A percentile compares a stretch with the other conserved stretches of the same genome.
Conservation (phyloP, 2,113 vertebrate species). For the Aleadryas rufinucha region DNA sequence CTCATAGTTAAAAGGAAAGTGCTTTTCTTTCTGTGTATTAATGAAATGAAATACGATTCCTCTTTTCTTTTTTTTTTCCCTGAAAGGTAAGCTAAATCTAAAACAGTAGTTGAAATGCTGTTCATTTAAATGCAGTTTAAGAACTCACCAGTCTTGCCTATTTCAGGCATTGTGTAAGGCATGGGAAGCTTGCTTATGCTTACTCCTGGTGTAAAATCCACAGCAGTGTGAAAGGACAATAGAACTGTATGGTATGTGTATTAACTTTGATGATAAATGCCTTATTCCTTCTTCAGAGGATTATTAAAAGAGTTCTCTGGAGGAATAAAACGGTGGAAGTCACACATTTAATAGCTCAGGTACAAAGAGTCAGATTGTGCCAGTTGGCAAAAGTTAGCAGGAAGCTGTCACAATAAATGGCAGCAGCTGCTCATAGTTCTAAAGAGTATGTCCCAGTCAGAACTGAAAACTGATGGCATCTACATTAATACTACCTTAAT, state of each 20-base stretch:
- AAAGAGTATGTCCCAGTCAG: slow-evolving; percentile 99
- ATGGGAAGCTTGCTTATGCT: slow-evolving; percentile 5
- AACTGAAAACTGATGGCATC: slow-evolving; percentile 99
- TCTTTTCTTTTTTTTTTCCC: background rate
- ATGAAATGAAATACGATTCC: background rate
- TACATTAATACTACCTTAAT: slow-evolving; percentile 99
- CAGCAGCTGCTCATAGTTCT: slow-evolving; percentile 99
- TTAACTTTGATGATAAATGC: slow-evolving; percentile 79
- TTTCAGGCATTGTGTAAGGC: background rate
- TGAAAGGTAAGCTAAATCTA: background rate
- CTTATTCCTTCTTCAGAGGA: slow-evolving; percentile 73
- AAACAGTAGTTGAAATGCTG: background rate
- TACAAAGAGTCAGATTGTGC: slow-evolving; percentile 92
- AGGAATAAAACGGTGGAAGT: slow-evolving; percentile 84
- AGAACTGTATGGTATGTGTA: slow-evolving; percentile 64
- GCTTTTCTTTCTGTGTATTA: background rate
- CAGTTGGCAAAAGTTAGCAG: slow-evolving; percentile 99
- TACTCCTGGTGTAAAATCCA: slow-evolving; percentile 42
- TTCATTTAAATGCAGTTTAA: slow-evolving; percentile 3
- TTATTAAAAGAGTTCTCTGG: slow-evolving; percentile 80
- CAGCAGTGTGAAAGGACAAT: slow-evolving; percentile 53
- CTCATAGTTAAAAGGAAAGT: background rate
- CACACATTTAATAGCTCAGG: slow-evolving; percentile 89
- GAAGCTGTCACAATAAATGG: slow-evolving; percentile 99
- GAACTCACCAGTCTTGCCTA: background rate